Base-by-base conservation (phyloP, 2,888 invertebrate genomes). In the Carcina quercana region DNA sequence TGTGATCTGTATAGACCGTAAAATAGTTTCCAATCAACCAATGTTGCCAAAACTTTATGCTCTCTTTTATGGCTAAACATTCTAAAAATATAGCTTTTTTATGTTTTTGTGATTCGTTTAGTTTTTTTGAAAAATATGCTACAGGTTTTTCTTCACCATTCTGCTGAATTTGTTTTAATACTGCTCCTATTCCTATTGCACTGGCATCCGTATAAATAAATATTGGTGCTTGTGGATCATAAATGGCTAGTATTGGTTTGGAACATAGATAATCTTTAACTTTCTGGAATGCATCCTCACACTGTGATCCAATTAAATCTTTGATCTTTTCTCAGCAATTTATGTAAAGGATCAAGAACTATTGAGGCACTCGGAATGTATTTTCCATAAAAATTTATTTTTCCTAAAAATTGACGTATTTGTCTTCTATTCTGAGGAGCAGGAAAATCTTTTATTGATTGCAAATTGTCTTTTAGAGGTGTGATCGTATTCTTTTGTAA, bases 181-280 rank as follows among this genome's bases (percentile, higher is more conserved):
- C n/a, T n/a, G n/a, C n/a, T n/a, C n/a, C n/a, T n/a, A n/a, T n/a
- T n/a, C n/a, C n/a, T n/a, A n/a, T n/a, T n/a, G n/a, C n/a, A n/a
- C n/a, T n/a, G n/a, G 45, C 50, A 35, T 50, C 50, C 8, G 47
- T 50, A 27, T 48, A 47, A 25, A 50, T 51, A n/a, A 42, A 22
- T 6, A 53, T 51, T 11, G 47, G 48, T 22, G 45, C 32, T 13
- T 45, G 13, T 20, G 14, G 28, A 32, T 47, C 49, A 39, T 39
- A 49, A 10, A 50, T 50, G 26, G 35, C 36, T 10, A 43, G 13
- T 12, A 45, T 13, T 15, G 43, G 43, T 35, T 45, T 20, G 6
- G 41, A 44, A 17, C 47, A 45, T 20, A 42, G 14, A 5, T 37
- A 7, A 2, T 28, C 21, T 35, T 47, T 47, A 34, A 44, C 37